phyloP scores from a whole-genome alignment of 2,113 vertebrate genomes.

The Suricata suricatta region DNA sequence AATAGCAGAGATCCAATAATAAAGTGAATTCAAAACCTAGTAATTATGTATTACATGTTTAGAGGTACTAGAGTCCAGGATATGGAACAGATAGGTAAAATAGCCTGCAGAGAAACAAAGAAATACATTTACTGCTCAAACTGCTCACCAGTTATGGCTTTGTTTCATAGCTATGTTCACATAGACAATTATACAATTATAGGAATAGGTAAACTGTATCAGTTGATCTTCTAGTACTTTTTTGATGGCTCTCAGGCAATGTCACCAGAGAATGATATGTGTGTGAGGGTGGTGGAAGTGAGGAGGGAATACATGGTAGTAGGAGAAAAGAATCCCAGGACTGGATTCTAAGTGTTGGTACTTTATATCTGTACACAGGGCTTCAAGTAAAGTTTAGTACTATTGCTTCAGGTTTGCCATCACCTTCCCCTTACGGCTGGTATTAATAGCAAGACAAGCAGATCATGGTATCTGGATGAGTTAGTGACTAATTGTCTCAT shows the following conservation, averaged over 20 bases:
- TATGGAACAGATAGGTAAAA: not conserved
- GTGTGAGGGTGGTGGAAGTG: not conserved
- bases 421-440: not conserved
- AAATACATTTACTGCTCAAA: not conserved
- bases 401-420: not conserved
- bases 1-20: not conserved
- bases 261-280: not conserved
- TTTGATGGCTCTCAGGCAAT: not conserved
- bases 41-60: not conserved
- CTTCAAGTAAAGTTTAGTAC: not conserved
- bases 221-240: not conserved
- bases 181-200: not conserved
- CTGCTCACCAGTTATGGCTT: not conserved
- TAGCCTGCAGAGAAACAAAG: not conserved
- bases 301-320: not conserved
- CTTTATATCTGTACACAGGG: not conserved
- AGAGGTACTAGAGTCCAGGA: not conserved
- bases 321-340: not conserved
- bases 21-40: not conserved
- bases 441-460: not conserved
- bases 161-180: not conserved
- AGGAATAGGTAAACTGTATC: not conserved
- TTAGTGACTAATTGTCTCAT: not conserved
- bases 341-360: not conserved
- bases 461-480: not conserved